phyloP scores from a whole-genome alignment of 2,113 vertebrate genomes.

The Bombycilla garrulus region DNA sequence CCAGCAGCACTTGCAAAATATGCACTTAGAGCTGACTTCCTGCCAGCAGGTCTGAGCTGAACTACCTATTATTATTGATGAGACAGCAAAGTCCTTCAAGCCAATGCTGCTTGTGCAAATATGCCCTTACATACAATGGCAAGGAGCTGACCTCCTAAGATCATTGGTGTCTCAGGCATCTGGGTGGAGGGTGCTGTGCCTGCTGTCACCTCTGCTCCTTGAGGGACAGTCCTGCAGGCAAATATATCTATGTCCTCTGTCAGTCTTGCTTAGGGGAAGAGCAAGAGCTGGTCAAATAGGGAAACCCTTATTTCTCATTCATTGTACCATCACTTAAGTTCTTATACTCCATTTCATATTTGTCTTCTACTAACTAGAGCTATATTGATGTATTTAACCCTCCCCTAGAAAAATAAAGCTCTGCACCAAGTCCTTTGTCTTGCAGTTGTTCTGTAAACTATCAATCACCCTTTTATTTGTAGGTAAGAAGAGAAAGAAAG shows the following conservation, averaged over 20 bases:
- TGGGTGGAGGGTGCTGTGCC: background rate
- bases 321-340: background rate
- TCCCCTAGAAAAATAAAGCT: background rate
- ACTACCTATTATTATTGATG: background rate
- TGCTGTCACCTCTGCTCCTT: background rate
- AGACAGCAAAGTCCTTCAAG: background rate
- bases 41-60: background rate
- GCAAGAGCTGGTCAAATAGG: background rate
- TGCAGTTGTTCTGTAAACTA: background rate
- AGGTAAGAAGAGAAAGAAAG: background rate
- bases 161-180: background rate
- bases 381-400: background rate
- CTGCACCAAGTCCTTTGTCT: rapidly evolving
- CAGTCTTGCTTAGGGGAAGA: background rate
- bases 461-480: background rate
- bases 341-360: background rate
- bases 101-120: background rate
- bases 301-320: background rate
- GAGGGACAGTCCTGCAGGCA: background rate
- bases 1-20: background rate
- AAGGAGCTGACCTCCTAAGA: background rate
- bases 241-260: background rate
- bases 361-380: background rate
- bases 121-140: background rate
- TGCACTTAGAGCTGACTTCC: background rate